Evolutionary conservation across 2,797 vertebrate genomes (phyloP), one percentile per base, ranked within the genome.

Genomic region (Mormyrus hasselquistii): DNA sequence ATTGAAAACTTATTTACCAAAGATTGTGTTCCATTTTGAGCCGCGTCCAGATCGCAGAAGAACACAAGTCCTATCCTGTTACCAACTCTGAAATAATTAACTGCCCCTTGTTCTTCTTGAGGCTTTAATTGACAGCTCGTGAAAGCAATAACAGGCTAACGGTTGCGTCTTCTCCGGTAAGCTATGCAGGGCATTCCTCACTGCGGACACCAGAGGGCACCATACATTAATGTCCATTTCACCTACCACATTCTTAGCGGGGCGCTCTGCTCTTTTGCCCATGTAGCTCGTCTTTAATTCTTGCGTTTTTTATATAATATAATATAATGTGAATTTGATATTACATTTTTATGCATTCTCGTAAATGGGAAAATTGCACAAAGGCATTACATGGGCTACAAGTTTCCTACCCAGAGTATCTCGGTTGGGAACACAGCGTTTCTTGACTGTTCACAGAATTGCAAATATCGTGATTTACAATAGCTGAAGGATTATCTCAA

Each of bases 191-290:
- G 53, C 38, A 25, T 69, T 25, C 29, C 84, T 53, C 29, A 25
- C n/a, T 19, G 22, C 89, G 90, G 92, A 94, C 94, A 95, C 94
- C 91, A 95, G 94, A 94, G 94, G 94, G 94, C 93, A 93, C 94
- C 95, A 91, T 93, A 92, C 83, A 89, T 93, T 89, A 92, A 85
- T 53, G 29, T 85, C 53, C 44, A 82, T 47, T 52, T 50, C n/a
- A 52, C 8, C 10, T 84, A 83, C 44, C 49, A 49, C 10, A 12
- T 52, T 84, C 47, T 84, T 84, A 49, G 44, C 2, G 49, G 9
- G 38, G 44, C 8, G n/a, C n/a, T 84, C 9, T 84, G n/a, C n/a
- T n/a, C 47, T 22, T 84, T 84, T 49, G 4, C 44, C 9, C 8
- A 47, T 14, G 9, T 85, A 52, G 16, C 44, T 85, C 5, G 49